These are phyloP conservation scores for Labeo catla DNA, from an alignment of 2,113 vertebrate species.

Conservation along the genomic window DNA sequence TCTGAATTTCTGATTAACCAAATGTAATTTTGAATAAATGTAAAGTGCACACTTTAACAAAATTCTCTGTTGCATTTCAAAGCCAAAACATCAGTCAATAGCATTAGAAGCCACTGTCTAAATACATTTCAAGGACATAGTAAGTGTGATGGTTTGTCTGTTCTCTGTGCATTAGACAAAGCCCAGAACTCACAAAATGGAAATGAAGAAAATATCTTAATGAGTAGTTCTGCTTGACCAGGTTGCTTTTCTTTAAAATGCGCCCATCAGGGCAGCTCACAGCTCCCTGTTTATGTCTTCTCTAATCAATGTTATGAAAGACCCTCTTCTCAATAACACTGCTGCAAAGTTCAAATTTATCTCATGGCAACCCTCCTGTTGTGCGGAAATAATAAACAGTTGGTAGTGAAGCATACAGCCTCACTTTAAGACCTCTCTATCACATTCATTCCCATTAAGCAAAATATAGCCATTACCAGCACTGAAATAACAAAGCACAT, in stretches of 20 bases:
- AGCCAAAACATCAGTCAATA: not conserved
- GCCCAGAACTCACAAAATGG: not conserved
- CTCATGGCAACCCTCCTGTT: conserved; percentile 52
- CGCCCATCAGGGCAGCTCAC: not conserved
- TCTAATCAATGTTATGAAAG: conserved; percentile 32
- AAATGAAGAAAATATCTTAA: not conserved
- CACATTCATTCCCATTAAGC: not conserved
- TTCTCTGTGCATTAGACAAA: not conserved
- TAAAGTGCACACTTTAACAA: not conserved
- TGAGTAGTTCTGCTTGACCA: not conserved
- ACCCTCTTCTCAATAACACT: conserved; percentile 21
- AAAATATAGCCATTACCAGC: not conserved
- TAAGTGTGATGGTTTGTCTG: not conserved
- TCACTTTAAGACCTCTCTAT: not conserved
- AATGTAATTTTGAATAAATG: not conserved
- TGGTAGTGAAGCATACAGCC: conserved; percentile 29
- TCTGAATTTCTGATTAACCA: not conserved
- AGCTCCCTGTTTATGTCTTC: conserved; percentile 29
- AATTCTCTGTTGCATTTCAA: conserved; percentile 3
- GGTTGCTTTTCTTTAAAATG: not conserved
- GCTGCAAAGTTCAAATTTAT: conserved; percentile 36
- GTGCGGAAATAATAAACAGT: conserved; percentile 51
- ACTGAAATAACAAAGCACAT: not conserved
- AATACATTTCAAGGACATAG: not conserved
- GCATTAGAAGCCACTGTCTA: not conserved